Evolutionary conservation across 2,888 invertebrate species (phyloP).

Genomic region (Microctonus hyperodae): DNA sequence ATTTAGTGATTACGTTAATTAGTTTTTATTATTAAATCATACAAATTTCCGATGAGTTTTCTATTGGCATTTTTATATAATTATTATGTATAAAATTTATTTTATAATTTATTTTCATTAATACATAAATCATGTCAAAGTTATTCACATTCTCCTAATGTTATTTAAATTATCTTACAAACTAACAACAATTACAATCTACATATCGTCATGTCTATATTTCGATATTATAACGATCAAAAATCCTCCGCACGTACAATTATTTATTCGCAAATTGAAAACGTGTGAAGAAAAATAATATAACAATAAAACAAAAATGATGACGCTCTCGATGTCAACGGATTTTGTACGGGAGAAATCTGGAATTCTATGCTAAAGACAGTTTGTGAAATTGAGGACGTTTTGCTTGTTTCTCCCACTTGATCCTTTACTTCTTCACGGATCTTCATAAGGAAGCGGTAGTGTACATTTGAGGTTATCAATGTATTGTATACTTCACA

Average conservation of each 20-base stretch:
- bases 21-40: conserved; percentile 9
- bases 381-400: conserved; percentile 60
- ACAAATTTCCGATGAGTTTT: conserved; percentile 5
- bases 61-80: conserved; percentile 15
- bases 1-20: neutral
- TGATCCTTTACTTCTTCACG: neutral
- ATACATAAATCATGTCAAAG: neutral
- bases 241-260: neutral
- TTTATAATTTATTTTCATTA: neutral
- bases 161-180: conserved; percentile 25
- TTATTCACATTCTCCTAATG: conserved; percentile 23
- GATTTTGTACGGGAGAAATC: conserved; percentile 39
- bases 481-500: conserved; percentile 11
- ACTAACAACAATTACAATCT: neutral
- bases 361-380: conserved; percentile 56
- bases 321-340: conserved; percentile 23
- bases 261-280: neutral
- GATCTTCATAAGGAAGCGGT: conserved; percentile 3
- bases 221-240: neutral
- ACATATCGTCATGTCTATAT: neutral
- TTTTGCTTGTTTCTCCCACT: conserved; percentile 20
- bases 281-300: conserved; percentile 3
- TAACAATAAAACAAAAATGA: neutral
- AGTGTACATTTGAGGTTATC: neutral
- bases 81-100: too few species aligned